Base-by-base conservation (phyloP, 2,797 vertebrate genomes). In the Sebastes nivosus region DNA sequence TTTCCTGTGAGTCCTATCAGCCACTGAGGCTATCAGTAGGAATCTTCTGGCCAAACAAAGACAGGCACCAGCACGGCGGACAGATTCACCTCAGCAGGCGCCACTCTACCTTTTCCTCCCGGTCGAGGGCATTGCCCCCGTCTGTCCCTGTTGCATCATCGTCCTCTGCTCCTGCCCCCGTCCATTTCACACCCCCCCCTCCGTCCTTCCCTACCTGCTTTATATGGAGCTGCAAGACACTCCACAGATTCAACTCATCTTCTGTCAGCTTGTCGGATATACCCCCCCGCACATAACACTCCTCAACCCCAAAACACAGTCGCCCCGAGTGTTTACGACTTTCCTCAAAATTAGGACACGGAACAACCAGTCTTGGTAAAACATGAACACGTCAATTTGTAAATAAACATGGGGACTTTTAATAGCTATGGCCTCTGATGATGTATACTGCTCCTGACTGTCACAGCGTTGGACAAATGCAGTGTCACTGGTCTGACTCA, bases 21-120 rank as follows among this genome's bases (percentile, higher is more conserved):
- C 75, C 82, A 59, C 83, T 64, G 86, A 66, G 52, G 68, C 83
- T 95, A 96, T 96, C 95, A 91, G 84, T 29, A 18, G 72, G 73
- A 78, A 95, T 95, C 95, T 93, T 92, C 90, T 95, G 80, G 80
- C 92, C 94, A 96, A 96, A 96, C 94, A 96, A 83, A 95, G 61
- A 6, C 71, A 65, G 95, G 95, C 95, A 94, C 95, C 94, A 94
- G 92, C 24, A 11, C 6, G 94, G 86, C 90, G 59, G 91, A 74
- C 92, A 79, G 85, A 81, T 82, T 94, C 92, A 93, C 90, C 93
- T 90, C 91, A 77, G 87, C 88, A 92, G 95, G 94, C 94, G 95
- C 93, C 95, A 94, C 85, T 84, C 83, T 68, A 59, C 86, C 85
- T 79, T 75, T 76, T 55, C 64, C 77, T 58, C 82, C 80, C n/a